These are phyloP conservation scores for Aethes cnicana DNA, from an alignment of 2,888 invertebrate genomes.

Conservation along the genomic window DNA sequence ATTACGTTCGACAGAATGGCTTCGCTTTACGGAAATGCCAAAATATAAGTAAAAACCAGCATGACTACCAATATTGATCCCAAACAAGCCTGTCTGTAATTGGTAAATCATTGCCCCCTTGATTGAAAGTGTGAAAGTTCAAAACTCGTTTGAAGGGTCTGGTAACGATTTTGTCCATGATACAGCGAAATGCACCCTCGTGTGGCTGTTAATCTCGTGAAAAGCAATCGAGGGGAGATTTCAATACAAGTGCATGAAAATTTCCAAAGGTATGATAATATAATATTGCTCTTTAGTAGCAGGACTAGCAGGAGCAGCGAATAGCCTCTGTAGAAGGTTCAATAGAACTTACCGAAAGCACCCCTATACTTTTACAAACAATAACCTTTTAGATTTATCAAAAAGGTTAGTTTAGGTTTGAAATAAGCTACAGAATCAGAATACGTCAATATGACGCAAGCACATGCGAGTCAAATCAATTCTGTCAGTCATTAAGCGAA, in stretches of 20 bases:
- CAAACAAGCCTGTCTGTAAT: slow-evolving; percentile 18
- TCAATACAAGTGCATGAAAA: slow-evolving; percentile 19
- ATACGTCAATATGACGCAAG: not conserved
- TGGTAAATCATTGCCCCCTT: slow-evolving; percentile 19
- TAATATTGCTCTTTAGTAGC: not conserved
- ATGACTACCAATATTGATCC: slow-evolving; percentile 26
- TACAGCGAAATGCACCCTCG: slow-evolving; percentile 44
- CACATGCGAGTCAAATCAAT: not conserved
- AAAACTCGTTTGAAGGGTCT: slow-evolving; percentile 20
- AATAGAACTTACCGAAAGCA: too few relatives aligned
- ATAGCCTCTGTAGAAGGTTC: too few relatives aligned
- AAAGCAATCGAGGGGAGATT: slow-evolving; percentile 20
- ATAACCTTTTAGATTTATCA: too few relatives aligned
- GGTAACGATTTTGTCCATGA: slow-evolving; percentile 48
- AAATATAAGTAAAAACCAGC: too few relatives aligned
- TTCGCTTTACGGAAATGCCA: not conserved
- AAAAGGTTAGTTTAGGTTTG: too few relatives aligned
- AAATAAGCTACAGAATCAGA: too few relatives aligned
- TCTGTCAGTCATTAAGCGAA: not conserved
- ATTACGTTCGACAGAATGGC: not conserved
- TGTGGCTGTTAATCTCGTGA: slow-evolving; percentile 25
- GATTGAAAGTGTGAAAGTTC: slow-evolving; percentile 28
- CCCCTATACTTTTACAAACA: too few relatives aligned
- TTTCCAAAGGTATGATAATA: not conserved
- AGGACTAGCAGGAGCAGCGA: too few relatives aligned